phyloP scores from a whole-genome alignment of 2,797 vertebrate genomes.

The Paguma larvata region DNA sequence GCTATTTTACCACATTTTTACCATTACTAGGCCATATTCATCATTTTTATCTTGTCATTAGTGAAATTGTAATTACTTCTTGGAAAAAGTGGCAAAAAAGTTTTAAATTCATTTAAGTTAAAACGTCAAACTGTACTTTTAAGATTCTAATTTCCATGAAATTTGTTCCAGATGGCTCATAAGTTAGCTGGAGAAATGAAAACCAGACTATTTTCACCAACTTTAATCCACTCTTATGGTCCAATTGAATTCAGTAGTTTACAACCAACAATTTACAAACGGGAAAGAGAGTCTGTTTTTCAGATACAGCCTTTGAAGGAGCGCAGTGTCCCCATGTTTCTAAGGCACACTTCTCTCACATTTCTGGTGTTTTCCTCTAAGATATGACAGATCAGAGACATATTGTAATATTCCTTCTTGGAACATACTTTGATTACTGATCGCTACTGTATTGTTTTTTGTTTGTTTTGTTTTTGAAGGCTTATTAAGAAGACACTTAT shows the following conservation, averaged over 20 bases:
- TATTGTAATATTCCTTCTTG: not conserved
- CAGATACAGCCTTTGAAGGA: not conserved
- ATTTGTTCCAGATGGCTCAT: constrained; percentile 1
- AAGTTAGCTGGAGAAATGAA: not conserved
- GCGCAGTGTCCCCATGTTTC: not conserved
- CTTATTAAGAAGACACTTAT: not conserved
- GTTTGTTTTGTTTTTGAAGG: not conserved
- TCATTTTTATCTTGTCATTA: not conserved
- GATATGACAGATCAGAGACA: not conserved
- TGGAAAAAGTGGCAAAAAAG: not conserved
- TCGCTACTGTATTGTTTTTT: not conserved
- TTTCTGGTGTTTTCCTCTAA: not conserved
- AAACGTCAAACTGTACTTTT: not conserved
- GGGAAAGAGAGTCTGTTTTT: not conserved
- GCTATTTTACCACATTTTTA: not conserved
- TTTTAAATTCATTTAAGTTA: not conserved
- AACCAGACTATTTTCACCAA: not conserved
- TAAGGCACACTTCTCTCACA: not conserved
- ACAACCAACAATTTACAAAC: not conserved
- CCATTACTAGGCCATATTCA: not conserved
- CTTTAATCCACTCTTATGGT: not conserved
- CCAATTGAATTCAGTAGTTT: not conserved
- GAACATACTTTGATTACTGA: not conserved
- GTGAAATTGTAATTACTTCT: not conserved
- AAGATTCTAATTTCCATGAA: not conserved